A percentile compares a stretch with the other conserved stretches of the same genome.
These are phyloP conservation scores for Machimus atricapillus DNA, from an alignment of 2,888 invertebrate genomes.

Conservation along the genomic window DNA sequence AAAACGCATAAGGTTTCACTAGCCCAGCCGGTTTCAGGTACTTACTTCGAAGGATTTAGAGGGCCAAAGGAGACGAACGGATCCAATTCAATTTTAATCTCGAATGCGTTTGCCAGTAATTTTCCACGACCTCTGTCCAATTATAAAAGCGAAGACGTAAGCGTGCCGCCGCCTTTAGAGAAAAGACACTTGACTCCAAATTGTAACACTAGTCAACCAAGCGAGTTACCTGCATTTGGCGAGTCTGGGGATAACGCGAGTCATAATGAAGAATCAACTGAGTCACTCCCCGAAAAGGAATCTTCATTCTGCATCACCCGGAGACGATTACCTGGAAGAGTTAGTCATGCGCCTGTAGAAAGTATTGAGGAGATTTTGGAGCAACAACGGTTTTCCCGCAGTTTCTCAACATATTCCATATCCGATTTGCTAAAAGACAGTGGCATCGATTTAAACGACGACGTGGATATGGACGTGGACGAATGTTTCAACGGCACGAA, in stretches of 20 bases:
- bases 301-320: neutral
- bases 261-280: neutral
- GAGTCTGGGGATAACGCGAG: neutral
- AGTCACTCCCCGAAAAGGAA: neutral
- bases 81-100: neutral
- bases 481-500: constrained; percentile 8
- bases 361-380: constrained; percentile 60
- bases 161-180: neutral
- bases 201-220: constrained; percentile 20
- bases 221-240: neutral
- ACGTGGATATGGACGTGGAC: neutral
- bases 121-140: neutral
- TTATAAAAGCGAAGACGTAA: neutral
- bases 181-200: neutral
- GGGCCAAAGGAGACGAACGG: neutral
- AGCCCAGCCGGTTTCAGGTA: neutral
- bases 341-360: constrained; percentile 53
- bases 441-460: constrained; percentile 48
- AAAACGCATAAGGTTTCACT: constrained; percentile 18
- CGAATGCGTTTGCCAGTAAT: neutral
- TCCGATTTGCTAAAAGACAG: constrained; percentile 59
- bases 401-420: constrained; percentile 61
- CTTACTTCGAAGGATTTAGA: constrained; percentile 16
- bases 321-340: neutral
- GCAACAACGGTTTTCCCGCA: constrained; percentile 58